A percentile compares a stretch with the other conserved stretches of the same genome.
phyloP scores from a whole-genome alignment of 2,888 invertebrate species.

The Gymnosoma rotundatum region DNA sequence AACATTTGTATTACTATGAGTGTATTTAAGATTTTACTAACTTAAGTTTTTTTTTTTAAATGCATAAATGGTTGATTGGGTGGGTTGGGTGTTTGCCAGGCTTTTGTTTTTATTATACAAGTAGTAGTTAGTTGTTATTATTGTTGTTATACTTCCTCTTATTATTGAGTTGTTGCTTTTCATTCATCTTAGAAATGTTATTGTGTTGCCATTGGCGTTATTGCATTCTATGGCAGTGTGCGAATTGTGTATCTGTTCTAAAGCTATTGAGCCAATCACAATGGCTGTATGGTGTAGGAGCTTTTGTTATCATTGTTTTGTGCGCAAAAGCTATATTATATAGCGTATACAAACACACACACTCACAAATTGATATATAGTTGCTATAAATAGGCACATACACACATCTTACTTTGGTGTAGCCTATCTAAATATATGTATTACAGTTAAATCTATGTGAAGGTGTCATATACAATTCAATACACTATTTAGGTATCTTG shows the following conservation, averaged over 20 bases:
- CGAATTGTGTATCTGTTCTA: conserved; percentile 68
- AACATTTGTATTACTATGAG: neutral
- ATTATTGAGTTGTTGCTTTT: conserved; percentile 35
- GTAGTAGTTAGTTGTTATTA: conserved; percentile 16
- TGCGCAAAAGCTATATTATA: conserved; percentile 74
- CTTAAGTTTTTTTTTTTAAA: conserved; percentile 29
- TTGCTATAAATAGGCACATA: neutral
- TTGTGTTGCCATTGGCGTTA: conserved; percentile 71
- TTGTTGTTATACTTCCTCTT: conserved; percentile 45
- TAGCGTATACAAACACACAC: neutral
- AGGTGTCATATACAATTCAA: neutral
- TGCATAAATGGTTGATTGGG: conserved; percentile 21
- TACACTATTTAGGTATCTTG: neutral
- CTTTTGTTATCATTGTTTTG: conserved; percentile 77
- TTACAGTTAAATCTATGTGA: neutral
- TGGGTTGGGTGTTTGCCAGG: conserved; percentile 26
- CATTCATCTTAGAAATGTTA: conserved; percentile 62
- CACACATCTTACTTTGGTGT: neutral
- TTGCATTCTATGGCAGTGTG: conserved; percentile 65
- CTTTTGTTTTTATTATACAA: conserved; percentile 58
- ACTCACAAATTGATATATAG: neutral
- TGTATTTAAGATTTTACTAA: conserved; percentile 34
- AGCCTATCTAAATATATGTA: neutral
- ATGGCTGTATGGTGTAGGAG: conserved; percentile 80
- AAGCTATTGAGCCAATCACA: conserved; percentile 81